Evolutionary conservation across 2,797 vertebrate species (phyloP), one percentile per base, ranked within the genome.

Genomic region (Gallinago solitaria): DNA sequence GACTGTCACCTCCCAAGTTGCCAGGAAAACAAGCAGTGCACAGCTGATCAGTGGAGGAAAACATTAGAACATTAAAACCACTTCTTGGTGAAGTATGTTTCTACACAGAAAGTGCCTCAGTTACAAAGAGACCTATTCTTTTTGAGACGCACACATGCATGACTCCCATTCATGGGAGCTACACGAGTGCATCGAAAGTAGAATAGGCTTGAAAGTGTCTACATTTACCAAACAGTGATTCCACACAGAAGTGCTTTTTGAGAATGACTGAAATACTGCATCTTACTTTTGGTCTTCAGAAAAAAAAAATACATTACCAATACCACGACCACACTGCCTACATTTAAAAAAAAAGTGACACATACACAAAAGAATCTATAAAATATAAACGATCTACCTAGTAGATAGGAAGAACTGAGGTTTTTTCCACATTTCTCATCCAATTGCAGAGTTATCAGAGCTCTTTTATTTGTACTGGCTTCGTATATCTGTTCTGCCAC

Each of bases 271-370:
- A 85, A 74, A 56, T 83, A 39, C 73, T 68, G 82, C 76, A 74
- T 90, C 83, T 94, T 86, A 96, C 64, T 86, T 83, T 67, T 56
- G 23, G 51, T 84, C 45, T 92, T 89, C 48, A 83, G 78, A 95
- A 94, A 87, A 45, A 89, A 90, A 85, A 89, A 48, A 48, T 51
- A 87, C 93, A 51, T 15, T 3, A 18, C 16, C 17, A 30, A 53
- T 50, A 27, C 78, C 81, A 75, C 1, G 1, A 87, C 61, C 37
- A 74, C 1, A 0, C 48, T 5, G 16, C 30, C 37, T 50, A 32
- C 13, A 33, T 70, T 73, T 59, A 65, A 89, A 94, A 93, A 94
- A 83, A 6, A 1, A 2, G 50, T 37, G 69, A 48, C 43, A 69
- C 0, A 2, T 45, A 32, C 37, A 69, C 77, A 16, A 50, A 68